These are phyloP conservation scores for Calameuta idolon DNA, from an alignment of 2,888 invertebrate species.

Conservation along the genomic window DNA sequence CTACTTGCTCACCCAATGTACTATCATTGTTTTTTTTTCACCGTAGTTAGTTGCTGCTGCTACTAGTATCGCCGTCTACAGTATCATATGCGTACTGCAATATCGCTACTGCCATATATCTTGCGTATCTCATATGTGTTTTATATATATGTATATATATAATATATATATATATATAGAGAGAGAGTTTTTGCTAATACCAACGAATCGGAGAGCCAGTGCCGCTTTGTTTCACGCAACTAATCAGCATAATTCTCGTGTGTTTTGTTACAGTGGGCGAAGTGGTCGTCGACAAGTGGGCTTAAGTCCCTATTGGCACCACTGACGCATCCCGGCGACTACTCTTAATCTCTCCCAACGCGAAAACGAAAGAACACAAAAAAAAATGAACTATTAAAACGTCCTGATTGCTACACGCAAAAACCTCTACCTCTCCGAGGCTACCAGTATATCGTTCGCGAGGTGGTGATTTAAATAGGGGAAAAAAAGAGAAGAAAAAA, in stretches of 20 bases:
- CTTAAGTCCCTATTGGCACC: slow-evolving; percentile 14
- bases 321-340: slow-evolving; percentile 9
- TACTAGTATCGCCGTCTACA: background rate
- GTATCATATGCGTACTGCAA: background rate
- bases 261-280: slow-evolving; percentile 25
- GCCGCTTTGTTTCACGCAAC: background rate
- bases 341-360: slow-evolving; percentile 11
- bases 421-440: background rate
- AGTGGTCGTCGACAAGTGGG: slow-evolving; percentile 26
- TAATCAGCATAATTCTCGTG: slow-evolving; percentile 6
- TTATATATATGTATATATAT: background rate
- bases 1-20: background rate
- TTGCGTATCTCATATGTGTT: background rate
- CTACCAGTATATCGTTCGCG: background rate
- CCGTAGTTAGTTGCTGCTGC: background rate
- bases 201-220: background rate
- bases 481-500: no score
- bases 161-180: background rate
- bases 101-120: background rate
- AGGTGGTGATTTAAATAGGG: background rate
- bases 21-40: background rate
- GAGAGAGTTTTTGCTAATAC: background rate
- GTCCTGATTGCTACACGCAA: background rate
- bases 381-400: background rate
- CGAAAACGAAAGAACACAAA: background rate